Evolutionary conservation across 2,113 vertebrate genomes (phyloP).

Genomic region (Geothlypis trichas): DNA sequence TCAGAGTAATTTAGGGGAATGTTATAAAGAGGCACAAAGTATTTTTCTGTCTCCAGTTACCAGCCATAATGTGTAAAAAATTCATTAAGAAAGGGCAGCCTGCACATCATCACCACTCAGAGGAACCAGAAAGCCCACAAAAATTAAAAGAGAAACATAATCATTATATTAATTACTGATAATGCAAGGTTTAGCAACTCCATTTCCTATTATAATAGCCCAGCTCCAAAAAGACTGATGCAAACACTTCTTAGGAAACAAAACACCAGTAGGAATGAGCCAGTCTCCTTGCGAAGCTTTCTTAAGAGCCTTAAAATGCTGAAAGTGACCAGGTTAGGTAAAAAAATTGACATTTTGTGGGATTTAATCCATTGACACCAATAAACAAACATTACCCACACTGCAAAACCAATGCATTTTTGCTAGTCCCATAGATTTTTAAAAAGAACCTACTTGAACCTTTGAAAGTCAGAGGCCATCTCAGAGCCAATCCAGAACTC

Average conservation of each 20-base stretch:
- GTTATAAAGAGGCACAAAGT: neutral
- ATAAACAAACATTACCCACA: neutral
- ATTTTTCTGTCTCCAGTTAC: neutral
- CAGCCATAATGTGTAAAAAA: constrained; percentile 1
- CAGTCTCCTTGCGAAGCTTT: neutral
- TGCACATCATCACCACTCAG: neutral
- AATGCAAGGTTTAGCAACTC: neutral
- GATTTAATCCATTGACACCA: neutral
- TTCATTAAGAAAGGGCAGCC: constrained; percentile 2
- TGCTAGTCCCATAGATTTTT: neutral
- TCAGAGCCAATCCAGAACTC: neutral
- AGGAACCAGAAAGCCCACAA: neutral
- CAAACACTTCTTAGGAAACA: neutral
- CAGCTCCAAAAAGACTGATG: neutral
- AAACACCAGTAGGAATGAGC: neutral
- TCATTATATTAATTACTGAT: constrained; percentile 23
- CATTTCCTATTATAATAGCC: neutral
- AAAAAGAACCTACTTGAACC: neutral
- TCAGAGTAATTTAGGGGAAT: neutral
- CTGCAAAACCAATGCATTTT: neutral
- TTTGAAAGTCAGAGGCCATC: neutral
- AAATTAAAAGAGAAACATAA: neutral
- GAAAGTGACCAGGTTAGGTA: neutral
- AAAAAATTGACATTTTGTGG: neutral
- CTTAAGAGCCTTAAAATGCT: neutral